A percentile compares a stretch with the other conserved stretches of the same genome.
Conservation (phyloP, 2,888 invertebrate genomes). For the Chymomyza fuscimana region DNA sequence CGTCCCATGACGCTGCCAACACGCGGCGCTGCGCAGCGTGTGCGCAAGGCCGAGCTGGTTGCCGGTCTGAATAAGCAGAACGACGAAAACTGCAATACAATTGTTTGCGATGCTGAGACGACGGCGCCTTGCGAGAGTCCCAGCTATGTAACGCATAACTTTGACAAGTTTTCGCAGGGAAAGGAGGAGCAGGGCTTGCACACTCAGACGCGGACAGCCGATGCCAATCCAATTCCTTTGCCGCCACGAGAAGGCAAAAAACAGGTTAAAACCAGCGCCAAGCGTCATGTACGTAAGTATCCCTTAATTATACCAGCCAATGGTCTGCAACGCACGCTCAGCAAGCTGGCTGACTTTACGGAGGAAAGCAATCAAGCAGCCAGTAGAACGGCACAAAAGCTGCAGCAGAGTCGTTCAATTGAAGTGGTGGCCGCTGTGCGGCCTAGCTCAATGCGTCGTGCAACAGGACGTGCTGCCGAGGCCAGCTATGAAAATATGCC, state of each 20-base stretch:
- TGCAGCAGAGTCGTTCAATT: slow-evolving; percentile 38
- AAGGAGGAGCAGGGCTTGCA: background rate
- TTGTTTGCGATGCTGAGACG: slow-evolving; percentile 34
- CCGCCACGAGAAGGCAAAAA: slow-evolving; percentile 86
- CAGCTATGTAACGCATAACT: slow-evolving; percentile 77
- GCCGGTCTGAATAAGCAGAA: slow-evolving; percentile 29
- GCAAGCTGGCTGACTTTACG: slow-evolving; percentile 80
- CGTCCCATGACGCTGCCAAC: slow-evolving; percentile 79
- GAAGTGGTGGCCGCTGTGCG: slow-evolving; percentile 73
- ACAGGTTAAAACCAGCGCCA: slow-evolving; percentile 82
- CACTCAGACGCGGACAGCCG: background rate
- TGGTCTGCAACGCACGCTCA: slow-evolving; percentile 83
- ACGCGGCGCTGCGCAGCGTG: slow-evolving; percentile 73
- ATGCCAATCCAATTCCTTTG: slow-evolving; percentile 86
- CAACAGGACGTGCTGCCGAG: slow-evolving; percentile 33
- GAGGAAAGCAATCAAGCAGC: slow-evolving; percentile 24
- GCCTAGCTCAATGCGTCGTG: slow-evolving; percentile 47
- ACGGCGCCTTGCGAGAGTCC: slow-evolving; percentile 77
- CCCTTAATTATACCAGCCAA: slow-evolving; percentile 88
- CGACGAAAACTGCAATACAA: slow-evolving; percentile 39
- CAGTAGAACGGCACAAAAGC: slow-evolving; percentile 31
- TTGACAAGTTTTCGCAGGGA: slow-evolving; percentile 77
- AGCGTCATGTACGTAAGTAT: slow-evolving; percentile 89
- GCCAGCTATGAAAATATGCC: slow-evolving; percentile 65
- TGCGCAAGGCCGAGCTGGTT: slow-evolving; percentile 65